Base-by-base conservation (phyloP, 2,797 vertebrate species). In the Trematomus bernacchii region DNA sequence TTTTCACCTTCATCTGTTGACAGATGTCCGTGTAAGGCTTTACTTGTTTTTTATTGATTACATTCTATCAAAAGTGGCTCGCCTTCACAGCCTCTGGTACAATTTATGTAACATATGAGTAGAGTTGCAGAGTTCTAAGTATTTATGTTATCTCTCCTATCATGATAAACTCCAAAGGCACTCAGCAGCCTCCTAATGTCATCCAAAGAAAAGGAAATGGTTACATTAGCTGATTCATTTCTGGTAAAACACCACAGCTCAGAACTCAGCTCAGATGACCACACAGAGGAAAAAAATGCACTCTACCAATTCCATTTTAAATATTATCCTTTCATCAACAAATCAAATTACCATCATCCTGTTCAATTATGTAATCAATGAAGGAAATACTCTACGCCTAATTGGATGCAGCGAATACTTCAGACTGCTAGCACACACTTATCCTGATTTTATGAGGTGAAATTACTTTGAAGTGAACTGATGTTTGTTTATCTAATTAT, bases 211-310 rank as follows among this genome's bases (percentile, higher is more conserved):
- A 79, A 83, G 86, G 75, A 89, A 87, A 82, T 79, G 71, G 70
- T 79, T 77, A 76, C 89, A 92, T 91, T 91, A 89, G 82, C 79
- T 40, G 66, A 82, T 65, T 90, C 76, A 85, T 71, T 88, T 92
- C 88, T 89, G 66, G 68, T 83, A 85, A 90, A 88, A 80, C 80
- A 84, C 85, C 77, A 37, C 84, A 83, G 70, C 58, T 51, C 15
- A 55, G 50, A 83, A 59, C 66, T 68, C 77, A 44, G 78, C 85
- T 92, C 71, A 81, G 47, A 92, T 85, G 77, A 82, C 72, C 47
- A 61, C 69, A 61, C 37, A 66, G 15, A 79, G 52, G 68, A 46
- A 55, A 44, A 72, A 48, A 69, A 54, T 42, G 50, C 81, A 69
- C 62, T 70, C 64, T 73, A 42, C 21, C 42, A 72, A 46, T 59